Percentiles rank a stretch among this genome's conserved stretches.
phyloP scores from a whole-genome alignment of 1,140 invertebrate genomes.

The Cyclina sinensis region DNA sequence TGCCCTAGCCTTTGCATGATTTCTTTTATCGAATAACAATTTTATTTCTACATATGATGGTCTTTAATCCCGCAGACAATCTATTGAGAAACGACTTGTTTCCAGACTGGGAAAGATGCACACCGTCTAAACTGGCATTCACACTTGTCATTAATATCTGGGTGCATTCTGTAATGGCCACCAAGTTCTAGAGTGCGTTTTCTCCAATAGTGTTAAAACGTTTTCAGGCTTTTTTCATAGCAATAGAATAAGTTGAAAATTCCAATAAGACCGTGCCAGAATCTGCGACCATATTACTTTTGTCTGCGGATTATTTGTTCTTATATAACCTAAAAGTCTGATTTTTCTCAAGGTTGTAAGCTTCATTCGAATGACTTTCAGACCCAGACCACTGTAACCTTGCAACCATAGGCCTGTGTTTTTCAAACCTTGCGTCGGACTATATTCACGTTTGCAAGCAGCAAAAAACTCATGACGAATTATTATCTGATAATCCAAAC shows the following conservation, averaged over 20 bases:
- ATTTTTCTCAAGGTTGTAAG: not conserved
- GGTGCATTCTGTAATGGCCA: not conserved
- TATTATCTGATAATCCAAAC: too few species aligned
- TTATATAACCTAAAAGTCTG: not conserved
- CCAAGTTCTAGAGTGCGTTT: not conserved
- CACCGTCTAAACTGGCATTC: not conserved
- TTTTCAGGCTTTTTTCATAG: not conserved
- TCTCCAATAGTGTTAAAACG: too few species aligned
- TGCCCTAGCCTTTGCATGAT: not conserved
- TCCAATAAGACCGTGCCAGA: not conserved
- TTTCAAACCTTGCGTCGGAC: not conserved
- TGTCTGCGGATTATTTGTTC: not conserved
- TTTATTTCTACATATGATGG: not conserved
- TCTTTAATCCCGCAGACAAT: not conserved
- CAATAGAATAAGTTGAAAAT: not conserved
- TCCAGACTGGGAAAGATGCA: not conserved
- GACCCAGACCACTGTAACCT: not conserved
- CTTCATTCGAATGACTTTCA: not conserved
- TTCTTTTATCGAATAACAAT: not conserved
- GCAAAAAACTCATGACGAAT: not conserved
- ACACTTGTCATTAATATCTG: not conserved
- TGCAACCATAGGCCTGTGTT: not conserved
- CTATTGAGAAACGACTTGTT: not conserved
- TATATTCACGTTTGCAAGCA: not conserved
- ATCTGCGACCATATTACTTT: too few species aligned